Percentiles rank a stretch among this genome's conserved stretches.
phyloP scores from a whole-genome alignment of 2,113 vertebrate genomes.

The Tragelaphus buxtoni region DNA sequence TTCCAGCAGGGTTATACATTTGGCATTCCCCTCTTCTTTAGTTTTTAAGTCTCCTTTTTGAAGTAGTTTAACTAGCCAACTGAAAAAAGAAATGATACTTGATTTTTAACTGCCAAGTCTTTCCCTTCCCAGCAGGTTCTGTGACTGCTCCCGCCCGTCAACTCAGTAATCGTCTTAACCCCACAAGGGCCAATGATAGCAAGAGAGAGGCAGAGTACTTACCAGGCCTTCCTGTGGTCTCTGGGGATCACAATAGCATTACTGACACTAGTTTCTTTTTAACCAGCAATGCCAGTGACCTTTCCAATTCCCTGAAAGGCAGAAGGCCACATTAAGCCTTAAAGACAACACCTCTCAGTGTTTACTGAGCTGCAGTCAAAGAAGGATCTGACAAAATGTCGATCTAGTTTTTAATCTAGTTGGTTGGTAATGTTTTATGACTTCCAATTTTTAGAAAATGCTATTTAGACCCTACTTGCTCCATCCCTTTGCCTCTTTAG shows the following conservation, averaged over 20 bases:
- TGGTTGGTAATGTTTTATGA: background rate
- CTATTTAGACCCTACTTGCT: background rate
- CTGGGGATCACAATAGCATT: background rate
- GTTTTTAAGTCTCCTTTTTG: background rate
- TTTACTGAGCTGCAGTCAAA: background rate
- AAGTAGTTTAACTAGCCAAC: background rate
- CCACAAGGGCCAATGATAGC: background rate
- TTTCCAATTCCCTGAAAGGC: constrained; percentile 36
- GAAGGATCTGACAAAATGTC: background rate
- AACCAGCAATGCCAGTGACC: constrained; percentile 2
- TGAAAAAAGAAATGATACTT: background rate
- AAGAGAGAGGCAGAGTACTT: background rate
- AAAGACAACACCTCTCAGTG: background rate
- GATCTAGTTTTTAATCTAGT: background rate
- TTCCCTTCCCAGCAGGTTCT: background rate
- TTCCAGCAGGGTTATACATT: background rate
- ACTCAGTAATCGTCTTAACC: background rate
- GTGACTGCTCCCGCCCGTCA: background rate
- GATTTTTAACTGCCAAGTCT: background rate
- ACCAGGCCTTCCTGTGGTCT: background rate
- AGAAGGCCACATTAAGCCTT: background rate
- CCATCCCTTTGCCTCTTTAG: background rate
- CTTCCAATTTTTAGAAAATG: background rate
- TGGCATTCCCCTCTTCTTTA: background rate
- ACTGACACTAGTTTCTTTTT: background rate